A percentile compares a stretch with the other conserved stretches of the same genome.
phyloP scores from a whole-genome alignment of 1,140 invertebrate species.

The Oedothorax gibbosus region DNA sequence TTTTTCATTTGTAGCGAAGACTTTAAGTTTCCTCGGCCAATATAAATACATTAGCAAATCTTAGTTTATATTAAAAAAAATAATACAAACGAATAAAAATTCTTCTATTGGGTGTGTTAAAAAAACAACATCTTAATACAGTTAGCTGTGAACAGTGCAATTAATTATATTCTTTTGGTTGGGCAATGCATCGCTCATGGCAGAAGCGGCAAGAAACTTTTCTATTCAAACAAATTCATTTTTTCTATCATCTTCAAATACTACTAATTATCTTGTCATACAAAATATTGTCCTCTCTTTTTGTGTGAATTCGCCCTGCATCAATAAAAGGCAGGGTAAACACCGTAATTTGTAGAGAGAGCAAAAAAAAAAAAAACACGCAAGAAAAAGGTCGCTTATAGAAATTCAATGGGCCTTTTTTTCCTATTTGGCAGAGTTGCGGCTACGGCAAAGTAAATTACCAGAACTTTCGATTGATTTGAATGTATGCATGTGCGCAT shows the following conservation, averaged over 20 bases:
- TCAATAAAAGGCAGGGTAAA: constrained; percentile 61
- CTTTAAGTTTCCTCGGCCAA: constrained; percentile 56
- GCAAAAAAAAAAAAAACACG: constrained; percentile 27
- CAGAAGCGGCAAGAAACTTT: constrained; percentile 48
- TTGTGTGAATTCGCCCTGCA: constrained; percentile 55
- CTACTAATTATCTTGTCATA: constrained; percentile 61
- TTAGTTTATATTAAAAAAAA: constrained; percentile 61
- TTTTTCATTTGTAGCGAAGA: constrained; percentile 44
- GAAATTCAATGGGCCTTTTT: constrained; percentile 57
- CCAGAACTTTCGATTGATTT: constrained; percentile 61
- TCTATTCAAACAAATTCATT: constrained; percentile 60
- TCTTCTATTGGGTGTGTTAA: neutral
- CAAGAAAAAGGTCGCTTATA: constrained; percentile 60
- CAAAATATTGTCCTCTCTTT: constrained; percentile 61
- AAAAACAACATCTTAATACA: constrained; percentile 55
- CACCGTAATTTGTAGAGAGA: constrained; percentile 54
- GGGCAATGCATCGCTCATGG: constrained; percentile 39
- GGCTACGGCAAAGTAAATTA: constrained; percentile 57
- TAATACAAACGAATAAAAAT: constrained; percentile 36
- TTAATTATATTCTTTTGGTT: constrained; percentile 61
- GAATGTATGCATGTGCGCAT: constrained; percentile 30
- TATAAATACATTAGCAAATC: constrained; percentile 60
- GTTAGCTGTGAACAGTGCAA: constrained; percentile 60
- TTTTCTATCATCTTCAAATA: constrained; percentile 61
- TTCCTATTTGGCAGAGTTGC: constrained; percentile 21